Evolutionary conservation across 35 echinoderm and acorn worm species (phyloP), one percentile per base, ranked within the genome.

Genomic region (Ophioderma brevispina): DNA sequence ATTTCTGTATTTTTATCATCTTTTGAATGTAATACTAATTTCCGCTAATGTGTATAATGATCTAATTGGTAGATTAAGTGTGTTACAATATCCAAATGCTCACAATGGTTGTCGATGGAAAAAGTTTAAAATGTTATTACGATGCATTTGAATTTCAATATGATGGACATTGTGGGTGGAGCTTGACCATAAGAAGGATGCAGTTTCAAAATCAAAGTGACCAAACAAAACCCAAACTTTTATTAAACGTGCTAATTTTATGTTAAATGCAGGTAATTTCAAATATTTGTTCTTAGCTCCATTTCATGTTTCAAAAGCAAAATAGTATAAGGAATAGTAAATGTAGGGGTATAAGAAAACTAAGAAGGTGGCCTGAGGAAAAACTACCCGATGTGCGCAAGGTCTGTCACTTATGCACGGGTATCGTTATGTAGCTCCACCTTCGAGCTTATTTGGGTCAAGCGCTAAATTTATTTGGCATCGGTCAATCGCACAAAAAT

Each of bases 391-490:
- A 70, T 70, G 59, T 70, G 59, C 59, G 59, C 59, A 70, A 30
- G 59, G 59, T 70, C 59, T 70, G 59, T 70, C 59, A 70, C 10
- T 70, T 70, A 70, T 70, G 59, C 59, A 70, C 28, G 59, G 28
- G 59, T 15, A 6, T 70, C 10, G 59, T 70, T 70, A 70, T 30
- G 59, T 25, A 70, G 59, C 59, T 70, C 59, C 59, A 70, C 59
- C 59, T 70, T 70, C 59, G 15, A 70, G 59, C 59, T 70, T 70
- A 70, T 70, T 70, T 70, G 28, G 59, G 59, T 70, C 59, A 70
- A 70, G 59, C 59, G 59, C 15, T 70, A 70, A 70, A 70, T 70
- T 70, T 70, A 70, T 70, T 30, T 70, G 59, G 59, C 59, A 70
- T 18, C 59, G 59, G 59, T 70, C 59, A 70, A 30, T 30, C 28